phyloP scores from a whole-genome alignment of 2,888 invertebrate species.

The Caprella mutica region DNA sequence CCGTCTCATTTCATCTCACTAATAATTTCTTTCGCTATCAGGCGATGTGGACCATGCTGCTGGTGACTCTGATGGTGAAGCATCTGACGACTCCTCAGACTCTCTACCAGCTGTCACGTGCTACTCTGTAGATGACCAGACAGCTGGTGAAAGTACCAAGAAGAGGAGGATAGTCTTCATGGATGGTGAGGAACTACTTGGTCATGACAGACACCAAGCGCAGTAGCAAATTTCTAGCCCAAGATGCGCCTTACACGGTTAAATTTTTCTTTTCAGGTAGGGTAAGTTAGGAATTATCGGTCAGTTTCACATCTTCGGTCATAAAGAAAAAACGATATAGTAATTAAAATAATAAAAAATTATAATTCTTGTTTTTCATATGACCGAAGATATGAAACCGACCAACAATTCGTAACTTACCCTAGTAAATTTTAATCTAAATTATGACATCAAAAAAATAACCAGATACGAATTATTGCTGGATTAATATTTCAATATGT shows the following conservation, averaged over 20 bases:
- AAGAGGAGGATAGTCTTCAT: constrained; percentile 32
- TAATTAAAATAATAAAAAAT: background rate
- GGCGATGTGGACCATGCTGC: constrained; percentile 37
- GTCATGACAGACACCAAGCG: too few relatives aligned
- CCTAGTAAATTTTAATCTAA: background rate
- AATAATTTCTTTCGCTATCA: background rate
- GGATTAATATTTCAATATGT: too few relatives aligned
- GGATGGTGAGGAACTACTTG: constrained; percentile 1
- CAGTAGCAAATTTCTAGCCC: too few relatives aligned
- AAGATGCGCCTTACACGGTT: too few relatives aligned
- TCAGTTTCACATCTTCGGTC: too few relatives aligned
- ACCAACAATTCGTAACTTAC: background rate
- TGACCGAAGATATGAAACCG: too few relatives aligned
- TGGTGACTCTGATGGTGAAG: constrained; percentile 40
- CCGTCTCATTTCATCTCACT: background rate
- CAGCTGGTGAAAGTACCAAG: constrained; percentile 9
- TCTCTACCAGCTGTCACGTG: background rate
- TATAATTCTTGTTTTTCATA: background rate
- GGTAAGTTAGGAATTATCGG: too few relatives aligned
- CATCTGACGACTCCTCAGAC: constrained; percentile 11
- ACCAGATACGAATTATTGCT: background rate
- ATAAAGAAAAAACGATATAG: background rate
- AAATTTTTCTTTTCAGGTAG: too few relatives aligned
- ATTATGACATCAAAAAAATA: background rate
- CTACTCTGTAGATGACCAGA: background rate